Evolutionary conservation across 1,140 invertebrate genomes (phyloP), one percentile per base, ranked within the genome.

Genomic region (Lepidurus packardi): DNA sequence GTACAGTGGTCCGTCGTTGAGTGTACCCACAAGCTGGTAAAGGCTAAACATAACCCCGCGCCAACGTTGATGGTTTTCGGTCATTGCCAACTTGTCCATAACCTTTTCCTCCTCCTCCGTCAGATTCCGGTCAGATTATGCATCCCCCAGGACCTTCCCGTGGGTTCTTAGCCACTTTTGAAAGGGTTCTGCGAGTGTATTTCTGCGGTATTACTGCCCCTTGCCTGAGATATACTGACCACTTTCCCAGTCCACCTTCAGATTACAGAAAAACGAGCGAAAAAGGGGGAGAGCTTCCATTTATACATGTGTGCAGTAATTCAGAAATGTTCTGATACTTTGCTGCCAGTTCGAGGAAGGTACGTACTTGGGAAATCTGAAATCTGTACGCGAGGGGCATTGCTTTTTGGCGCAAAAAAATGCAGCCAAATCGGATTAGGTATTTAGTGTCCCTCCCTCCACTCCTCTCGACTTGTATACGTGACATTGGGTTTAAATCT

Each of bases 1-100:
- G n/a, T 65, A 65, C 21, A 13, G 21, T 13, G 53, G 8, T 65
- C 34, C 34, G 3, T 4, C 34, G 34, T 34, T 34, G 34, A 34
- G 34, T 34, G 34, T 34, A 34, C 34, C 34, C 34, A 34, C 34
- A 34, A 34, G 34, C 34, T 34, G 34, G 3, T 34, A 34, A 34
- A 34, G 21, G 53, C 53, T 21, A 11, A 65, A 65, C 53, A 47
- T 47, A 47, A 47, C 45, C 45, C 45, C 9, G 16, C 13, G 53
- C 53, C 53, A 65, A 34, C 34, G 34, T 34, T 16, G 53, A 9
- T 65, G 53, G 53, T 13, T 65, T 65, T 21, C 21, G 53, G 53
- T 65, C 53, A 65, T 65, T 65, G 53, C 53, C 53, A 65, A 65
- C 53, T 65, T 65, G 53, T 65, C 53, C 53, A 65, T 65, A 65